These are phyloP conservation scores for Petrophora chlorosata DNA, from an alignment of 2,888 invertebrate species.

Conservation along the genomic window DNA sequence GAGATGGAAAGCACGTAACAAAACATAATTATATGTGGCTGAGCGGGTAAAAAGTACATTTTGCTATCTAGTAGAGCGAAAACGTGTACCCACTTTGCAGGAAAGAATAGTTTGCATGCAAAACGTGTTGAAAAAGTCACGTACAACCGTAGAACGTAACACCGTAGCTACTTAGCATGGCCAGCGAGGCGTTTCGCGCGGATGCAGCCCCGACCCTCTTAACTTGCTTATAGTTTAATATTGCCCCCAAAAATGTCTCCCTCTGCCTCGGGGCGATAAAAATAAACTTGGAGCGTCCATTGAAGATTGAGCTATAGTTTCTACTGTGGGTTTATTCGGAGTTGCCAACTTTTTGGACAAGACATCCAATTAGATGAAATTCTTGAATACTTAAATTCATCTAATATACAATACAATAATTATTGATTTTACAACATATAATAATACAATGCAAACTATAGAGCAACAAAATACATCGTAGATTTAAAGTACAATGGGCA, in stretches of 20 bases:
- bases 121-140: conserved; percentile 17
- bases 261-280: conserved; percentile 38
- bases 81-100: conserved; percentile 15
- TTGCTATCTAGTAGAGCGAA: conserved; percentile 13
- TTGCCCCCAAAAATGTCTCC: conserved; percentile 42
- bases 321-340: not conserved
- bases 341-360: not conserved
- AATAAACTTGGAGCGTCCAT: conserved; percentile 43
- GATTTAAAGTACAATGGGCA: too few relatives aligned
- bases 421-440: too few relatives aligned
- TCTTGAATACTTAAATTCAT: too few relatives aligned
- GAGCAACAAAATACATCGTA: too few relatives aligned
- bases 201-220: conserved; percentile 28
- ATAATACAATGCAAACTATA: too few relatives aligned
- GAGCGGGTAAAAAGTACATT: conserved; percentile 7
- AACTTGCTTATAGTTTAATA: conserved; percentile 36
- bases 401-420: not conserved
- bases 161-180: conserved; percentile 6
- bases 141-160: conserved; percentile 6
- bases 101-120: conserved; percentile 26
- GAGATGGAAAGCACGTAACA: conserved; percentile 15
- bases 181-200: conserved; percentile 1
- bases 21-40: conserved; percentile 9
- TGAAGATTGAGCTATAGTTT: conserved; percentile 31
- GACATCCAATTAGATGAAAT: too few relatives aligned